Percentiles rank a stretch among this genome's conserved stretches.
Evolutionary conservation across 2,888 invertebrate genomes (phyloP).

Genomic region (Conchocele bisecta): DNA sequence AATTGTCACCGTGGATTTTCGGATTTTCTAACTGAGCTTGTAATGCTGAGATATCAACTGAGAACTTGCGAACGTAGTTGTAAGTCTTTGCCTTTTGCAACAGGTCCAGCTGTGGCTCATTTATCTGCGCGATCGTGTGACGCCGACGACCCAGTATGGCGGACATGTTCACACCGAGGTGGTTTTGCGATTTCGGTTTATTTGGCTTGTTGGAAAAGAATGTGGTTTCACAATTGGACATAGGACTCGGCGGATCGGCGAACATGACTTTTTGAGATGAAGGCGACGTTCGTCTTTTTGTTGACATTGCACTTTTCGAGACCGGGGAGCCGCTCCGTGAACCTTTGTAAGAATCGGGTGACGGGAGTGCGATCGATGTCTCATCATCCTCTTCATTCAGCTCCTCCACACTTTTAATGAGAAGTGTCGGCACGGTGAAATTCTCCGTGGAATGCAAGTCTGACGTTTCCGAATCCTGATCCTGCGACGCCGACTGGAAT

Average conservation of each 20-base stretch:
- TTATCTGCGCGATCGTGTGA: slow-evolving; percentile 77
- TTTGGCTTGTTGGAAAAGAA: slow-evolving; percentile 47
- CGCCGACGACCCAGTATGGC: slow-evolving; percentile 73
- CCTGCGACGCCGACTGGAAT: slow-evolving; percentile 21
- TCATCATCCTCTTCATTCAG: slow-evolving; percentile 54
- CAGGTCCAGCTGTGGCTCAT: slow-evolving; percentile 65
- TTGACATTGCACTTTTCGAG: slow-evolving; percentile 56
- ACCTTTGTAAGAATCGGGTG: slow-evolving; percentile 45
- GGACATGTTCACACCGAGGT: slow-evolving; percentile 74
- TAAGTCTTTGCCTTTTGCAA: slow-evolving; percentile 74
- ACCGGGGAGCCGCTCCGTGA: slow-evolving; percentile 44
- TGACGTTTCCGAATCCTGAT: slow-evolving; percentile 50
- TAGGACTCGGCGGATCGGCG: slow-evolving; percentile 51
- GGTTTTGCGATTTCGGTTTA: slow-evolving; percentile 48
- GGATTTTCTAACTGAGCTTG: slow-evolving; percentile 81
- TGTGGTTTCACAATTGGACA: slow-evolving; percentile 12
- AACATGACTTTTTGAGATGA: slow-evolving; percentile 59
- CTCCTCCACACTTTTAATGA: slow-evolving; percentile 63
- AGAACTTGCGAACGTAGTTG: slow-evolving; percentile 81
- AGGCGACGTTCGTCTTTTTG: slow-evolving; percentile 50
- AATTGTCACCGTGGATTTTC: slow-evolving; percentile 70
- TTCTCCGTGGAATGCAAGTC: slow-evolving; percentile 61
- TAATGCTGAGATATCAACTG: slow-evolving; percentile 80
- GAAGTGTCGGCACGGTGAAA: slow-evolving; percentile 62
- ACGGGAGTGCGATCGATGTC: slow-evolving; percentile 48